Base-by-base conservation (phyloP, 2,888 invertebrate genomes). In the Lasioglossum zephyrum region DNA sequence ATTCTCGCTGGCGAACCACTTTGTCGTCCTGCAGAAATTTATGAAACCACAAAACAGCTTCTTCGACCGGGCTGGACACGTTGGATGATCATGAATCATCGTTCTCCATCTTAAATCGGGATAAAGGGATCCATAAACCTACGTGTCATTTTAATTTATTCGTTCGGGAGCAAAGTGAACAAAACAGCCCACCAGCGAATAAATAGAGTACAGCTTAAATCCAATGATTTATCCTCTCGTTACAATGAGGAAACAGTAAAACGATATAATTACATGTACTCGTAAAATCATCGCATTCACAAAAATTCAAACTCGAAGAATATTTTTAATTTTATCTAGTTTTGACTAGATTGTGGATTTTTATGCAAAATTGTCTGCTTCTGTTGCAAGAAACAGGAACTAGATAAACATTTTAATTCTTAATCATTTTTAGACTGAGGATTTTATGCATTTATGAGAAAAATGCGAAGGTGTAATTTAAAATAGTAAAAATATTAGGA, bases 21-120 rank as follows among this genome's bases (percentile, higher is more conserved):
- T 83, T 41, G 82, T 89, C 92, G 89, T 92, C 91, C 91, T 91
- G 92, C 92, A 89, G 82, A 91, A 70, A 89, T 89, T 86, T 87
- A 87, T 81, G 86, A 82, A 88, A 89, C 81, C 87, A 82, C 73
- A 73, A 26, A 63, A 82, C 66, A 79, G 76, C 73, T 78, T 78
- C 87, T 79, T 74, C 85, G 89, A 82, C 77, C 73, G 63, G 11
- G 63, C 47, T 74, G 49, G 77, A 70, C 63, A 63, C 84, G 85
- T 85, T 72, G 77, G 83, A 79, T 74, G 81, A 81, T 80, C 78
- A 78, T 85, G 85, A 85, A 88, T 89, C 88, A 89, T 77, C 36
- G 75, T 69, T 66, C 44, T 75, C 76, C 69, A 73, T 73, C 78
- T 57, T 70, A 60, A 86, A 66, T 66, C 57, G 41, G 57, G 63